Evolutionary conservation across 2,888 invertebrate genomes (phyloP), one percentile per base, ranked within the genome.

Genomic region (Aproaerema taeniolella): DNA sequence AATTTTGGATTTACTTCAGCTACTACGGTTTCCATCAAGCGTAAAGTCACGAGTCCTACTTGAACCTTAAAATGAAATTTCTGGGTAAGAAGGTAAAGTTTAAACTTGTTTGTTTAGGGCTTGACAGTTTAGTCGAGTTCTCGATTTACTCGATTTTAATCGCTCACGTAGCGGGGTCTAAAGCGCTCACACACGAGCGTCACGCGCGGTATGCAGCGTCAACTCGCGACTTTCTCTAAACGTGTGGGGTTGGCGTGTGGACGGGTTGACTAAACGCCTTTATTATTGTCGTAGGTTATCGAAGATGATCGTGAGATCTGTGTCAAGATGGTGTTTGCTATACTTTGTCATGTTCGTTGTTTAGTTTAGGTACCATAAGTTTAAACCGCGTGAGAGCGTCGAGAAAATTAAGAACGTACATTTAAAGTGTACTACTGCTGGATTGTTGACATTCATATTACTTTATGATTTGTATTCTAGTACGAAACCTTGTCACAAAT

Each of bases 271-370:
- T 58, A 61, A 61, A 63, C 50, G 58, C 48, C 55, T 48, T 59
- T 49, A 55, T 52, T 48, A 55, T 67, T 67, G 67, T 64, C 67
- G 64, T 60, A 65, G 69, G 63, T 73, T 72, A 71, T 73, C 70
- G 52, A 55, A 41, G 42, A 47, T 47, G 49, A 53, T 53, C 55
- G 42, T 39, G 38, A 46, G 47, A 44, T 44, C 35, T 16, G 12
- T 35, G 13, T 30, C 37, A n/a, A 10, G 15, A 30, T 16, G n/a
- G 13, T 12, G 11, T 14, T 16, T 28, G 28, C 15, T 25, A 11
- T 15, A 16, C 14, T 35, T n/a, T 13, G 32, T 32, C 14, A 31
- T 16, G n/a, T 6, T 8, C 3, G 14, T n/a, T n/a, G n/a, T n/a
- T n/a, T n/a, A n/a, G n/a, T n/a, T n/a, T n/a, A n/a, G n/a, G n/a